Conservation (phyloP, 92 coral and sea anemone genomes). For the Heliopora coerulea region DNA sequence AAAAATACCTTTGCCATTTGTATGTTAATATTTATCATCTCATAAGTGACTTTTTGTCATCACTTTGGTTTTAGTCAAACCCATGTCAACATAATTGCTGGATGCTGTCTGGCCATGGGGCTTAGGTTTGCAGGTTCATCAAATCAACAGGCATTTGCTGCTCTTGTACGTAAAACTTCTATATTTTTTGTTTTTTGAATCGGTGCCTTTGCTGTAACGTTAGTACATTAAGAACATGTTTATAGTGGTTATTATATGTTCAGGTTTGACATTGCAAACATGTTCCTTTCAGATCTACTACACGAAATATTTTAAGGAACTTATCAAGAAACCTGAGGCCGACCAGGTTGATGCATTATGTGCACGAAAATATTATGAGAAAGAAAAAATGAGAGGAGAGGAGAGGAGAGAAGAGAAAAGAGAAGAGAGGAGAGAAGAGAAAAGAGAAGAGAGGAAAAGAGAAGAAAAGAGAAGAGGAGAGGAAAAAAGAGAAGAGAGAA, state of each 20-base stretch:
- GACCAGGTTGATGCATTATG: conserved; percentile 71
- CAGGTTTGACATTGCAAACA: neutral
- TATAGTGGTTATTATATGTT: too few relatives aligned
- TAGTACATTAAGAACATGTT: too few relatives aligned
- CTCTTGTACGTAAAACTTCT: conserved; percentile 56
- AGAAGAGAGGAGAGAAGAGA: neutral
- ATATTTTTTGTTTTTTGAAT: neutral
- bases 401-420: neutral
- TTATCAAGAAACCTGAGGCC: conserved; percentile 56
- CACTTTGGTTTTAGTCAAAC: conserved; percentile 67
- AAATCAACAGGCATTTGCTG: conserved; percentile 81
- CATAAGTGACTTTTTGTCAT: too few relatives aligned
- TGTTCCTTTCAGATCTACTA: conserved; percentile 73
- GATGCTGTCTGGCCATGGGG: conserved; percentile 97
- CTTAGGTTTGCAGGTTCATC: conserved; percentile 95
- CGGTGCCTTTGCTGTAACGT: too few relatives aligned
- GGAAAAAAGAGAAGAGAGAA: neutral
- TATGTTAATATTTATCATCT: too few relatives aligned
- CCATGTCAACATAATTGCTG: conserved; percentile 86
- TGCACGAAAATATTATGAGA: too few relatives aligned
- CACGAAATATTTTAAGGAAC: conserved; percentile 74
- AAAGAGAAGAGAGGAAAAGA: too few relatives aligned
- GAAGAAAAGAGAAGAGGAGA: neutral
- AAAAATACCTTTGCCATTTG: too few relatives aligned
- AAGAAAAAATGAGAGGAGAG: neutral